These are phyloP conservation scores for Orthonyx spaldingii DNA, from an alignment of 2,113 vertebrate species.

Conservation along the genomic window DNA sequence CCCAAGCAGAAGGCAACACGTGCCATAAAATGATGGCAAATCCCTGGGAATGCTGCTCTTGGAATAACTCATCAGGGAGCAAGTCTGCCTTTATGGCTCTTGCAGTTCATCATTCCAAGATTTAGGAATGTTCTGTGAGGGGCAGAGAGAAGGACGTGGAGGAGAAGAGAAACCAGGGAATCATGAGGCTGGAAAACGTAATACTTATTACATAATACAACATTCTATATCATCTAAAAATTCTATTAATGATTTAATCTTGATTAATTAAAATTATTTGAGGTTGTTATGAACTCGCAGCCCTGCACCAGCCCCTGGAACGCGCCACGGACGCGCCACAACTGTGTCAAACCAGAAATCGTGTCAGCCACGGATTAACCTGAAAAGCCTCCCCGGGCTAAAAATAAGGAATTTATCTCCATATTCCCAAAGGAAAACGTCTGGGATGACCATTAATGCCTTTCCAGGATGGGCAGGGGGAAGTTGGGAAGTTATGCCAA, in stretches of 20 bases:
- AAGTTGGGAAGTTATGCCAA: background rate
- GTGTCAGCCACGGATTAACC: conserved; percentile 53
- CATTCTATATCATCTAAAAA: too few relatives aligned
- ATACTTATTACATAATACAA: too few relatives aligned
- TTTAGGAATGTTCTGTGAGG: background rate
- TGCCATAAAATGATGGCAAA: background rate
- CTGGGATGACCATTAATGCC: background rate
- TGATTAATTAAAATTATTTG: background rate
- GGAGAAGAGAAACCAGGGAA: background rate
- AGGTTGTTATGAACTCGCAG: background rate
- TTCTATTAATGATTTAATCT: rapidly evolving
- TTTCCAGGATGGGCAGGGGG: background rate
- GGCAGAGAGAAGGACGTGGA: too few relatives aligned
- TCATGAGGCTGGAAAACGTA: background rate
- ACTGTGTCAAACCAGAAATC: conserved; percentile 63
- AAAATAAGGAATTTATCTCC: conserved; percentile 48
- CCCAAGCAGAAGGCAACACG: background rate
- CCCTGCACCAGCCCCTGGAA: background rate
- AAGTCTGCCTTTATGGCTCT: background rate
- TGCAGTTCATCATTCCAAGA: background rate
- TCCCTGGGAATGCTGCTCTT: background rate
- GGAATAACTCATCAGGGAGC: background rate
- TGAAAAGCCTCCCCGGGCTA: conserved; percentile 1
- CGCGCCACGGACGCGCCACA: too few relatives aligned
- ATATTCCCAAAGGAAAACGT: background rate